Conservation (phyloP, 2,797 vertebrate genomes). For the Neomorphus geoffroyi region DNA sequence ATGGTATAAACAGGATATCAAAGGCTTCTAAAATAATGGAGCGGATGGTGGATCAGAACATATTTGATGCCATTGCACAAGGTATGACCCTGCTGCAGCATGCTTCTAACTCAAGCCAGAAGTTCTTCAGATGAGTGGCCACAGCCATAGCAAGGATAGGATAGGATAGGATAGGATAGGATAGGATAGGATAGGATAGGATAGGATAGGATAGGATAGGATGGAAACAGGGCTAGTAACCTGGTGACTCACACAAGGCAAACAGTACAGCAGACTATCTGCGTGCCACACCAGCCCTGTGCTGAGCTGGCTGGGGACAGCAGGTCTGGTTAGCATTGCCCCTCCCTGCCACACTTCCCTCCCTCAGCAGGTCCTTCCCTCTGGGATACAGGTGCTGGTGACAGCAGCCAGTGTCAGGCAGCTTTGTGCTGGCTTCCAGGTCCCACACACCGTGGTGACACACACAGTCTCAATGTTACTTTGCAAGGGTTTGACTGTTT, state of each 20-base stretch:
- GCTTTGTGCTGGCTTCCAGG: not conserved
- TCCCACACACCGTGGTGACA: accelerated
- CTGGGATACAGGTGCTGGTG: not conserved
- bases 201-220: too few species aligned
- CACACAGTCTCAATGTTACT: not conserved
- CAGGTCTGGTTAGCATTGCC: not conserved
- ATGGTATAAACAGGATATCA: conserved; percentile 82
- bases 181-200: too few species aligned
- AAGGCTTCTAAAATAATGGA: conserved; percentile 86
- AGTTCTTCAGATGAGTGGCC: not conserved
- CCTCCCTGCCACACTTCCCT: not conserved
- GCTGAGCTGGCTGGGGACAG: not conserved
- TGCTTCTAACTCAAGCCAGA: not conserved
- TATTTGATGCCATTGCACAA: conserved; percentile 88
- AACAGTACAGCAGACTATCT: not conserved
- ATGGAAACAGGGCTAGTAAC: not conserved
- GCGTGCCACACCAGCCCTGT: not conserved
- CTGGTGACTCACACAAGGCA: not conserved
- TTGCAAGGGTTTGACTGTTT: not conserved
- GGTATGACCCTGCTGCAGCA: conserved; percentile 70
- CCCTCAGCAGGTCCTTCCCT: not conserved
- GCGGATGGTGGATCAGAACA: conserved; percentile 92
- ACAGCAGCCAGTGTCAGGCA: not conserved
- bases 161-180: too few species aligned
- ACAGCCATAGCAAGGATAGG: too few species aligned